Percentiles rank a stretch among this genome's conserved stretches.
These are phyloP conservation scores for Montipora cactus DNA, from an alignment of 64 coral and sea anemone genomes.

Conservation along the genomic window DNA sequence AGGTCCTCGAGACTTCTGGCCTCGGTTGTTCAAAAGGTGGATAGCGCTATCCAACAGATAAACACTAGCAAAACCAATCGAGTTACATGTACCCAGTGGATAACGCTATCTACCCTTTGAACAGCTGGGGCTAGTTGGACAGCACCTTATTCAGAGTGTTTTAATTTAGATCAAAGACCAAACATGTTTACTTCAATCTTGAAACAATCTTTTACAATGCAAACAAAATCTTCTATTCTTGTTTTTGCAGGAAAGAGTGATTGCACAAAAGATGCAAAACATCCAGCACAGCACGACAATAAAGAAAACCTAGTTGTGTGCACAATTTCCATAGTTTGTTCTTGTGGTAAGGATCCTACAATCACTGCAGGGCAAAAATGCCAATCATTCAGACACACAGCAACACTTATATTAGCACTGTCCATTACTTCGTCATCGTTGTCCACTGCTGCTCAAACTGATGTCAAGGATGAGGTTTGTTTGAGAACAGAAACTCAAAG, in stretches of 20 bases:
- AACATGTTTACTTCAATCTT: no score
- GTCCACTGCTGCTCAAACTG: not conserved
- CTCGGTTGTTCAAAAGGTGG: no score
- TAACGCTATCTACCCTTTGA: no score
- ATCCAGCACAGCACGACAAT: not conserved
- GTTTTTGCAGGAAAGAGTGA: not conserved
- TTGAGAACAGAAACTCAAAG: not conserved
- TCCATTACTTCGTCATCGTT: not conserved
- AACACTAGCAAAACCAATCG: no score
- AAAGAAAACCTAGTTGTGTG: conserved; percentile 5
- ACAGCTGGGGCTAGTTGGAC: no score
- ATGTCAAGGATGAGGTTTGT: not conserved
- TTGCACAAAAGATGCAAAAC: not conserved
- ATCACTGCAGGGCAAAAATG: not conserved
- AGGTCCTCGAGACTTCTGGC: no score
- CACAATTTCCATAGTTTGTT: conserved; percentile 39
- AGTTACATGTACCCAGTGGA: no score
- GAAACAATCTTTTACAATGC: not conserved
- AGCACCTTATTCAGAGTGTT: no score
- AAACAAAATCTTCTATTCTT: not conserved
- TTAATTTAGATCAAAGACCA: no score
- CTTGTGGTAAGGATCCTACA: conserved; percentile 43
- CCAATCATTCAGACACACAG: conserved; percentile 44
- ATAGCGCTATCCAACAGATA: no score
- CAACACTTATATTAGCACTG: conserved; percentile 6